Base-by-base conservation (phyloP, 1,140 invertebrate species). In the Triops longicaudatus region DNA sequence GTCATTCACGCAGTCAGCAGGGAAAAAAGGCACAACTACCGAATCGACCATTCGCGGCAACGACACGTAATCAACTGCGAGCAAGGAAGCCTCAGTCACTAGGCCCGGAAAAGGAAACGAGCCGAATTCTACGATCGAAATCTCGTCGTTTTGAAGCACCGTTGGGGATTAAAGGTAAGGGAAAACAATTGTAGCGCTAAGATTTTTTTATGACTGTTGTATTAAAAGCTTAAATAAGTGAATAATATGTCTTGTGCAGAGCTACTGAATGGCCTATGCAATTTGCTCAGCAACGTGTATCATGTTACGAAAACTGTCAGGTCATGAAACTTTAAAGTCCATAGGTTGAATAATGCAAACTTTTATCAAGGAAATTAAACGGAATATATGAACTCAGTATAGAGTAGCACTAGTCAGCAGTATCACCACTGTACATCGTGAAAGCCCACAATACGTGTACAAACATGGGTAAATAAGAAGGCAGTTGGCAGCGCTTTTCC, bases 351-450 rank as follows among this genome's bases (percentile, higher is more conserved):
- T 63, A 63, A 63, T 9, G 6, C 6, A 63, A 17, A 63, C 50
- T 63, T 63, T 63, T 14, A n/a, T 63, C 50, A 63, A 63, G 50
- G 50, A 63, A 63, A 63, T 14, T 63, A 63, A 63, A 63, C 10
- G 50, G 10, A 11, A 63, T 63, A 22, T 63, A 63, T 63, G 17
- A 63, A 17, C 22, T 63, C 50, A 22, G 17, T 63, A n/a, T 17
- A 63, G 17, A 63, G 50, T n/a, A 63, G n/a, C 50, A 63, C n/a
- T 63, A 63, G 50, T 63, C 50, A 63, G 14, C 50, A 63, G 50
- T 63, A 63, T 63, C 22, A 7, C n/a, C 17, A 63, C 14, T 12
- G 17, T 17, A 14, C 50, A 63, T 22, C 22, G 14, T 17, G 22
- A 63, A 5, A 22, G 14, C 31, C 31, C 7, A 37, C 31, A 37